Base-by-base conservation (phyloP, 2,888 invertebrate species). In the Anaspis maculata region DNA sequence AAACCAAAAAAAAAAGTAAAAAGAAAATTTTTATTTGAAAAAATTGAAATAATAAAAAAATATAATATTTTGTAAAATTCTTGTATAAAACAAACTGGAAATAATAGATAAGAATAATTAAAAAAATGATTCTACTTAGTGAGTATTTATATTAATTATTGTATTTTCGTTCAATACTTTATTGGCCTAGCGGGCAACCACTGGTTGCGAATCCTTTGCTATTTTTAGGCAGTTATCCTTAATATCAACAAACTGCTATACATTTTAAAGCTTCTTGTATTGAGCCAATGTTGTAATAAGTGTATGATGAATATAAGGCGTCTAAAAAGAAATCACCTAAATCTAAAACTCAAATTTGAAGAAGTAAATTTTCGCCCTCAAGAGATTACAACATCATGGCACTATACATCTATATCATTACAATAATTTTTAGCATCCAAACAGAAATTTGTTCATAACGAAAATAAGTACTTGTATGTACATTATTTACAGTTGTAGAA, bases 401-500 rank as follows among this genome's bases (percentile, higher is more conserved):
- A n/a, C n/a, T n/a, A n/a, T n/a, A n/a, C n/a, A n/a, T n/a, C n/a
- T n/a, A n/a, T n/a, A n/a, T n/a, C n/a, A n/a, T n/a, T n/a, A n/a
- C n/a, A n/a, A n/a, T n/a, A n/a, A n/a, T n/a, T n/a, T n/a, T n/a
- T n/a, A n/a, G n/a, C n/a, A n/a, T n/a, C n/a, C n/a, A n/a, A n/a
- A n/a, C n/a, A n/a, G n/a, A n/a, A n/a, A n/a, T n/a, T n/a, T n/a
- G n/a, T n/a, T n/a, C n/a, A 15, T 15, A 34, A 39, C 22, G 30
- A 37, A 41, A 39, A 37, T 39, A 44, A 39, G 31, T 37, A 33
- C 30, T 32, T 27, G 22, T 56, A 6, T 19, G 9, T 19, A 9
- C 9, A 19, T 19, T 19, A 56, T 56, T 37, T 56, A 56, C 56
- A 56, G 34, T 52, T 52, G 38, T 48, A 44, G 49, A 48, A 39